Evolutionary conservation across 2,113 vertebrate species (phyloP).

Genomic region (Cryptomyrus ogoouensis): DNA sequence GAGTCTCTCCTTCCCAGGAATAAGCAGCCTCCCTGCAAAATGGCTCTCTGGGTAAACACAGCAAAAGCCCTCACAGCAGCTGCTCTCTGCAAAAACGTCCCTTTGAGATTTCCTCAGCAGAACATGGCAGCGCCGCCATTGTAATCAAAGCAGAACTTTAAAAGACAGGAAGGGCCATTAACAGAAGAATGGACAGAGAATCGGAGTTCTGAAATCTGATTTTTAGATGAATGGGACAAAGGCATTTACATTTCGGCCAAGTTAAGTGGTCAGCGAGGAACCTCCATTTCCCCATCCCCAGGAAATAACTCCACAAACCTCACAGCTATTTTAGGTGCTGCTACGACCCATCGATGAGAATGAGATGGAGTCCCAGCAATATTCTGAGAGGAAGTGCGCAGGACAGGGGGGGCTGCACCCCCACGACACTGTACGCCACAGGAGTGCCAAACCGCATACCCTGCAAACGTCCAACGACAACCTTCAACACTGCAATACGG

Average conservation of each 20-base stretch:
- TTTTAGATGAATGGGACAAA: neutral
- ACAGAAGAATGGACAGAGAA: neutral
- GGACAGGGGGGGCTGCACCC: neutral
- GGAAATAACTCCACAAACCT: neutral
- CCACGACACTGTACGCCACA: neutral
- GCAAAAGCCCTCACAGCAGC: neutral
- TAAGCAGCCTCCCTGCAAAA: neutral
- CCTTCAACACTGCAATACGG: neutral
- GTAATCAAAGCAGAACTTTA: neutral
- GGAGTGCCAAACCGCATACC: neutral
- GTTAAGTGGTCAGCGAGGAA: neutral
- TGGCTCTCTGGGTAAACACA: neutral
- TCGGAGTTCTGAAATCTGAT: neutral
- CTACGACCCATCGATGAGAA: neutral
- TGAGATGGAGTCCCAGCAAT: neutral
- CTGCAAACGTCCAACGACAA: neutral
- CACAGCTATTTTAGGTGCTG: neutral
- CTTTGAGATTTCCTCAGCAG: neutral
- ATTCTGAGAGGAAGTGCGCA: neutral
- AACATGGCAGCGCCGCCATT: neutral
- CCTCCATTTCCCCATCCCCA: neutral
- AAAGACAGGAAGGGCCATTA: conserved; percentile 9
- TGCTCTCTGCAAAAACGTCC: neutral
- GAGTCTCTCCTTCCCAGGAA: neutral
- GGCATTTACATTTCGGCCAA: neutral